Evolutionary conservation across 2,113 vertebrate genomes (phyloP).

Genomic region (Melanocharis versteri): DNA sequence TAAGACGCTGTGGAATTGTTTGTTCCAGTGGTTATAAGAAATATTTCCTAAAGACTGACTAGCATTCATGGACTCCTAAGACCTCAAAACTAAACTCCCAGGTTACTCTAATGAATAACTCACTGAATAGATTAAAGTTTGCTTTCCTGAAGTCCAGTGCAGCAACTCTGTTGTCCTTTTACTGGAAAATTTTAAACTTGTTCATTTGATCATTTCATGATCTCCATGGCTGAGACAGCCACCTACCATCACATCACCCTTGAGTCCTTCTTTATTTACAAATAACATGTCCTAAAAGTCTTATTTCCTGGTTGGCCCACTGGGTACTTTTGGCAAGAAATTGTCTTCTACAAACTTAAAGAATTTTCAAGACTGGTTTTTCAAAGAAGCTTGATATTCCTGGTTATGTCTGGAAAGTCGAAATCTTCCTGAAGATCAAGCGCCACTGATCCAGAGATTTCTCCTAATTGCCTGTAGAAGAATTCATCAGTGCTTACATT

Average conservation of each 20-base stretch:
- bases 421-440: background rate
- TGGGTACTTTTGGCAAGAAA: background rate
- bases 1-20: too few relatives aligned
- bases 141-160: background rate
- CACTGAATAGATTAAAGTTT: background rate
- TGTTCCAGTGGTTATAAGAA: accelerated
- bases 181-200: background rate
- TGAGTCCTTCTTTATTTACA: background rate
- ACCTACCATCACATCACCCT: background rate
- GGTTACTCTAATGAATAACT: background rate
- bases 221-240: background rate
- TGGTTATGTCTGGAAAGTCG: background rate
- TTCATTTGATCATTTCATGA: background rate
- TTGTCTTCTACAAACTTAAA: background rate
- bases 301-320: background rate
- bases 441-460: background rate
- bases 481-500: background rate
- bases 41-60: background rate
- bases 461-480: background rate
- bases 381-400: background rate
- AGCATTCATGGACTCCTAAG: background rate
- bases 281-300: background rate
- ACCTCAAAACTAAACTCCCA: background rate
- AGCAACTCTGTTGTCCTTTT: background rate
- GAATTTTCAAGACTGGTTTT: background rate